Evolutionary conservation across 2,888 invertebrate genomes (phyloP), one percentile per base, ranked within the genome.

Genomic region (Sarcophaga carnaria): DNA sequence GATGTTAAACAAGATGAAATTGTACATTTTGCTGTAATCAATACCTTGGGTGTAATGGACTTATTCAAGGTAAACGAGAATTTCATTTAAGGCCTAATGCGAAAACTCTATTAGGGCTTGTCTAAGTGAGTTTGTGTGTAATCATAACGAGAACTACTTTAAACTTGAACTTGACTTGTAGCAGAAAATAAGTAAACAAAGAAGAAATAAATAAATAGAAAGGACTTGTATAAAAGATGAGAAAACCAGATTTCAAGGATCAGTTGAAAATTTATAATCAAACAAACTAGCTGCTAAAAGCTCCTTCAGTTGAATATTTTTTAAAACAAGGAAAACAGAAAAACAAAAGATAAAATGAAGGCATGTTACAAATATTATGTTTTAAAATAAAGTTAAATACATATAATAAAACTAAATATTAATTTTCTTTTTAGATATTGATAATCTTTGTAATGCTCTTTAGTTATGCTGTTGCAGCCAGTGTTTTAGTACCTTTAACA

Each of bases 401-500:
- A 10, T 37, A 14, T 54, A 54, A 14, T 54, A 54, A 4, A 5
- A 17, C 4, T 17, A 54, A 54, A 14, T 14, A 54, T 54, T 54
- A 54, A 54, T 54, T 54, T 14, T 54, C 17, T 12, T 78, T 84
- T 62, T 20, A 88, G 88, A 67, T 84, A 45, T 66, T 86, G 17
- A 2, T 82, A 2, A n/a, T 88, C 8, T 64, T 87, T 72, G 10
- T 77, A 17, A 74, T 78, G 70, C 12, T 86, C 0, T 59, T 87
- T n/a, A 62, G 70, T 22, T 79, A 79, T 66, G 74, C 54, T 27
- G n/a, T 83, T 59, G 80, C 83, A 27, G 85, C 82, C 12, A 88
- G 80, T 80, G 63, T 89, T 67, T 80, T 89, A 62, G 45, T 89
- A 8, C 89, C 92, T 12, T 76, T 89, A 63, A 87, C 90, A 37